These are phyloP conservation scores for Gymnorhina tibicen DNA, from an alignment of 2,113 vertebrate species.

Conservation along the genomic window DNA sequence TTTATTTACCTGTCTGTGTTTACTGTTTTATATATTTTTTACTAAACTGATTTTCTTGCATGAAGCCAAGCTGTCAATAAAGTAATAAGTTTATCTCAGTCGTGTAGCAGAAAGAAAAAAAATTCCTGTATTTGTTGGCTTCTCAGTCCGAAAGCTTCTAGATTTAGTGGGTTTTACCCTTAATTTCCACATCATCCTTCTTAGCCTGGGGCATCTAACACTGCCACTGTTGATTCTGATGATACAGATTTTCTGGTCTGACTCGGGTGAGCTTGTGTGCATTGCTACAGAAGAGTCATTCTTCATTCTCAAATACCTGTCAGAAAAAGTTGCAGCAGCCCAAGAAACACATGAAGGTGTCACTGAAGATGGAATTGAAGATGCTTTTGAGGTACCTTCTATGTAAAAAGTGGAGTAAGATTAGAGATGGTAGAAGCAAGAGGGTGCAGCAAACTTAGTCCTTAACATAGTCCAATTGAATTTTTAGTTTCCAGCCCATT, in stretches of 20 bases:
- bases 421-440: not conserved
- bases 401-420: not conserved
- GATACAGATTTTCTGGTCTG: slow-evolving; percentile 97
- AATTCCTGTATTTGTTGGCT: not conserved
- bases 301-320: slow-evolving; percentile 94
- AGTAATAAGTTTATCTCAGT: not conserved
- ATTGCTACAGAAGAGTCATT: slow-evolving; percentile 98
- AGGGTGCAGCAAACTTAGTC: not conserved
- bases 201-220: not conserved
- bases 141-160: not conserved
- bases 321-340: slow-evolving; percentile 92
- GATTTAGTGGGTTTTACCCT: not conserved
- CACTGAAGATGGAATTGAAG: slow-evolving; percentile 97
- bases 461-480: not conserved
- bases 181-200: not conserved
- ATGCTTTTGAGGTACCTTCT: slow-evolving; percentile 90
- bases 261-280: slow-evolving; percentile 97
- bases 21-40: not conserved
- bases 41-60: not conserved
- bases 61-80: not conserved
- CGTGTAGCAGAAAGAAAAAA: not conserved
- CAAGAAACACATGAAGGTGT: slow-evolving; percentile 96
- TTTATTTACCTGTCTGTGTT: not conserved
- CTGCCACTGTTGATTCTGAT: not conserved
- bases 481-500: not conserved